phyloP scores from a whole-genome alignment of 2,888 invertebrate species.

The Dendrolimus pini region DNA sequence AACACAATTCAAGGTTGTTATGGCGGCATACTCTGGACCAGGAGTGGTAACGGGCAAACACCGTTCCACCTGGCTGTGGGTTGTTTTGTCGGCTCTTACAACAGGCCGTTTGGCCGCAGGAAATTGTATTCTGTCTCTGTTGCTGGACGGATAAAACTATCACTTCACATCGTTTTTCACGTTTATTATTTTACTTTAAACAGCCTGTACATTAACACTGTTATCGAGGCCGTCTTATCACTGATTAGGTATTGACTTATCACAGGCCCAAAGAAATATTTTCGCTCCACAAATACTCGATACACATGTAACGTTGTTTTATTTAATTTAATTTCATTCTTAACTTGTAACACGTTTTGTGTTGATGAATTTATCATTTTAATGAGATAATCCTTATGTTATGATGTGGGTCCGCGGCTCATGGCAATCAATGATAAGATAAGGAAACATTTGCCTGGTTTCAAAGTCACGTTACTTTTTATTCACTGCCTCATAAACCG shows the following conservation, averaged over 20 bases:
- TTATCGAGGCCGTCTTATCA: slow-evolving; percentile 62
- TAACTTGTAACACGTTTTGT: neutral
- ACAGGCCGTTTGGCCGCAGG: no score
- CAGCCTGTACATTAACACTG: slow-evolving; percentile 37
- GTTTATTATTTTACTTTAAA: slow-evolving; percentile 4
- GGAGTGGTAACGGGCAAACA: no score
- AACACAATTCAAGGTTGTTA: no score
- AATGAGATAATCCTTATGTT: slow-evolving; percentile 13
- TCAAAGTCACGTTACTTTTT: slow-evolving; percentile 4
- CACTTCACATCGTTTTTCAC: no score
- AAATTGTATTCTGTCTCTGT: no score
- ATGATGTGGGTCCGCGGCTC: slow-evolving; percentile 9
- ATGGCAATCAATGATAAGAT: slow-evolving; percentile 1
- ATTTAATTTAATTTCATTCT: neutral
- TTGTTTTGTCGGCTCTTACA: no score
- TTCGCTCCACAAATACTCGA: slow-evolving; percentile 33
- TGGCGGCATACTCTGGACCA: no score
- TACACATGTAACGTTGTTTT: slow-evolving; percentile 9
- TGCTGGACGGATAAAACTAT: no score
- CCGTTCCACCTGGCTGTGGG: no score
- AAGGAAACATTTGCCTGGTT: neutral
- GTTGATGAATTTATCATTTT: neutral
- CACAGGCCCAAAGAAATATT: slow-evolving; percentile 51
- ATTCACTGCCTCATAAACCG: no score
- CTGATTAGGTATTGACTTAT: slow-evolving; percentile 72